phyloP scores from a whole-genome alignment of 1,140 invertebrate species.

The Apis florea region DNA sequence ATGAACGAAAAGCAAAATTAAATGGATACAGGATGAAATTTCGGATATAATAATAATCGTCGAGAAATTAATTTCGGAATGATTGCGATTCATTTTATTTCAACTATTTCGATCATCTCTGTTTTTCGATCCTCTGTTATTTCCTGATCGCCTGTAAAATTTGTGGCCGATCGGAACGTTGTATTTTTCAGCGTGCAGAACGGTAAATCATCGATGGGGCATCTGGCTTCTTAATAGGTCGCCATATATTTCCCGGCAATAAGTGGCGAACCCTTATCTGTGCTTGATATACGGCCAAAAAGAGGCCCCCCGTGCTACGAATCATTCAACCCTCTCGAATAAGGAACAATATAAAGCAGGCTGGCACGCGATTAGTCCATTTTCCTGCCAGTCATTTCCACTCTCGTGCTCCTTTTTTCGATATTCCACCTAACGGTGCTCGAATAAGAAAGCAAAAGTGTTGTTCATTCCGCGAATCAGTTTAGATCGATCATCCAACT shows the following conservation, averaged over 20 bases:
- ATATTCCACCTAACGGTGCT: neutral
- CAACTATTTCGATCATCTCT: neutral
- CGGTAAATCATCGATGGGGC: conserved; percentile 33
- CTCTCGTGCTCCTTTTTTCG: neutral
- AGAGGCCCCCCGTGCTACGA: neutral
- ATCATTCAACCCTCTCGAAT: conserved; percentile 17
- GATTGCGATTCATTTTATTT: neutral
- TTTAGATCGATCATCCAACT: neutral
- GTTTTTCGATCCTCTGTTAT: neutral
- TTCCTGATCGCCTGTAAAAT: neutral
- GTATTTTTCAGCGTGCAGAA: conserved; percentile 16
- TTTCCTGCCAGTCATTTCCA: neutral
- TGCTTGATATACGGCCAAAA: conserved; percentile 38
- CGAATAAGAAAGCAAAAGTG: neutral
- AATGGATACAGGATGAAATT: no score
- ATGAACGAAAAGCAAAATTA: no score
- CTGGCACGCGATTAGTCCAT: conserved; percentile 41
- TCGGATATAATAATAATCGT: no score
- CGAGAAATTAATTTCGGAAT: no score
- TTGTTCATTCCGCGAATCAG: neutral
- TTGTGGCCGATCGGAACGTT: neutral
- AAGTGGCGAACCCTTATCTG: conserved; percentile 54
- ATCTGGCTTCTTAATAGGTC: conserved; percentile 46
- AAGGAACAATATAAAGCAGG: conserved; percentile 28
- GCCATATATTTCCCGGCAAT: conserved; percentile 50